Evolutionary conservation across 2,797 vertebrate genomes (phyloP).

Genomic region (Sebastes minor): DNA sequence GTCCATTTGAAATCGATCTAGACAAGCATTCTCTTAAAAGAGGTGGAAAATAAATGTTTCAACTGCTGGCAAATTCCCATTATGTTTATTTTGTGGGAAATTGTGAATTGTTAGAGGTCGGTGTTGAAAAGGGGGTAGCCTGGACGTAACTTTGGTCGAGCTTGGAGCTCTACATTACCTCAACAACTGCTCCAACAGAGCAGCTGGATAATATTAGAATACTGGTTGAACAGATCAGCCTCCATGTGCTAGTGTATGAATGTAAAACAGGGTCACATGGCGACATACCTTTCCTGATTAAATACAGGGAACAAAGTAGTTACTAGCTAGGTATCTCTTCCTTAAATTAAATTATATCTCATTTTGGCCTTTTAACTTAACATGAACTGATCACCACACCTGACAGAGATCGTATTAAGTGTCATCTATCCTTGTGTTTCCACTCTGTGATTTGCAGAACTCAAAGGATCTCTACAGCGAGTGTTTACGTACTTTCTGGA

Average conservation of each 20-base stretch:
- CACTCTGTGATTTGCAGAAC: constrained; percentile 70
- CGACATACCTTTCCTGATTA: not conserved
- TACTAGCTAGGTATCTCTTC: not conserved
- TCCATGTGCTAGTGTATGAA: not conserved
- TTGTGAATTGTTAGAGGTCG: not conserved
- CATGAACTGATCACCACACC: not conserved
- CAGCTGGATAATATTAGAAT: not conserved
- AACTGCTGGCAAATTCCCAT: not conserved
- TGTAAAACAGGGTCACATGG: not conserved
- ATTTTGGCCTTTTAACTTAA: not conserved
- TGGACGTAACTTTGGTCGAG: not conserved
- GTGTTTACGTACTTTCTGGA: constrained; percentile 94
- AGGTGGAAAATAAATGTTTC: not conserved
- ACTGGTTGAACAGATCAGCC: not conserved
- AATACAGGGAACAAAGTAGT: not conserved
- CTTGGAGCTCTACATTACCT: not conserved
- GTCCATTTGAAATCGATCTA: constrained; percentile 19
- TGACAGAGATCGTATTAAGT: too few species aligned
- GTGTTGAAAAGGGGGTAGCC: not conserved
- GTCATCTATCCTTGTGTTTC: not conserved
- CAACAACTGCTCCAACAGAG: not conserved
- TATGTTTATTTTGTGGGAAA: not conserved
- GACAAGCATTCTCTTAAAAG: not conserved
- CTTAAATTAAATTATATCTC: not conserved
- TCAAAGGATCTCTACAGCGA: constrained; percentile 90